Base-by-base conservation (phyloP, 2,888 invertebrate genomes). In the Neoitamus cyanurus region DNA sequence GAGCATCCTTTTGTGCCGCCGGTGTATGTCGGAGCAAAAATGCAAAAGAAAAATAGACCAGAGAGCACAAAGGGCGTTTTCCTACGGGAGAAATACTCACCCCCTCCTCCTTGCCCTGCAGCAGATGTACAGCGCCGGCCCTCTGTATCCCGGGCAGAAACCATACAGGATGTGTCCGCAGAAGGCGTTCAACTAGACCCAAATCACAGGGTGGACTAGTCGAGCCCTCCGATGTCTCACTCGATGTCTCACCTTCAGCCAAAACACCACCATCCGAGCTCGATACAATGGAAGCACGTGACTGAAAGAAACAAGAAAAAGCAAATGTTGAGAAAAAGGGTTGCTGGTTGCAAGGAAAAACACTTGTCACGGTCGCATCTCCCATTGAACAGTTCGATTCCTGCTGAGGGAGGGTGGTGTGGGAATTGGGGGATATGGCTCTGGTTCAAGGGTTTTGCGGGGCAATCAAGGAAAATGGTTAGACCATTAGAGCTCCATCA, bases 101-200 rank as follows among this genome's bases (percentile, higher is more conserved):
- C 92, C 98, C 98, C 90, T 97, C 96, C 90, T 97, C 97, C 91
- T 97, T 97, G 89, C 97, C 97, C 92, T 98, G 97, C 77, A 99
- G 94, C 88, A 98, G 93, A 92, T 98, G 98, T 88, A 97, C 96
- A 31, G 98, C 98, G 4, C 98, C 98, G 84, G 97, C 96, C 87
- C 98, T 93, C 89, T 98, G 97, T 83, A 98, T 96, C 48, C 97
- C 97, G 0, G 98, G 97, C 86, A 98, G 93, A 91, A 97, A 98
- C 99, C 99, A 99, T 88, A 99, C 97, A 69, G 98, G 97, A 92
- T 98, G 97, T 37, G 97, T 97, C 87, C 97, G 94, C 89, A 97
- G 95, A 88, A 98, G 93, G 87, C 98, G 93, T 91, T 98, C 98
- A 89, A 97, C 93, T 87, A 97, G 92, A 28, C 95, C 95, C 89